phyloP scores from a whole-genome alignment of 2,113 vertebrate species.

The Chloropsis hardwickii region DNA sequence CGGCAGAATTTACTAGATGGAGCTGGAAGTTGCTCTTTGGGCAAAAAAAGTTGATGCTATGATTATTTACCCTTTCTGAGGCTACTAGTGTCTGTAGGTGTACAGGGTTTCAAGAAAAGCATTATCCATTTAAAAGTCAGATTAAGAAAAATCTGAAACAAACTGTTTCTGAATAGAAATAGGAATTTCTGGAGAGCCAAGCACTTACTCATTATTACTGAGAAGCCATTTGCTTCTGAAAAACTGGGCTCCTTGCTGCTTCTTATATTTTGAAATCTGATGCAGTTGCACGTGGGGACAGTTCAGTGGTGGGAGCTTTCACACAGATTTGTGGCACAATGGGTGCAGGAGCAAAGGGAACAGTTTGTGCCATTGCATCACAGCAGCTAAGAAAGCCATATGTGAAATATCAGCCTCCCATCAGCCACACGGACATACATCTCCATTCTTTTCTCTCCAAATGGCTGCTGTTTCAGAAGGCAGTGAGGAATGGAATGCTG shows the following conservation, averaged over 20 bases:
- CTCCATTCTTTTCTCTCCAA: not conserved
- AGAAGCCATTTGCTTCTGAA: not conserved
- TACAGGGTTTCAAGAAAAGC: not conserved
- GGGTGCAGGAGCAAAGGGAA: not conserved
- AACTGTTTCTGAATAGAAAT: not conserved
- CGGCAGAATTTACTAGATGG: not conserved
- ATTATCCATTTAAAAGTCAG: not conserved
- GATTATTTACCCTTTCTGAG: constrained; percentile 29
- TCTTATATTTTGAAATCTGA: not conserved
- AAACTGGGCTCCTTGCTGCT: not conserved
- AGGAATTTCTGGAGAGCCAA: not conserved
- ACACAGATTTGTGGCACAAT: not conserved
- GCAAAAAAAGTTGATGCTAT: not conserved
- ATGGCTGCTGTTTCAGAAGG: not conserved
- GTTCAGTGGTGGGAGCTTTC: not conserved
- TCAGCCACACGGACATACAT: not conserved
- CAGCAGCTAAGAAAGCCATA: constrained; percentile 12
- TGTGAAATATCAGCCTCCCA: constrained; percentile 11
- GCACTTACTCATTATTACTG: not conserved
- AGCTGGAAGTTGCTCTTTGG: not conserved
- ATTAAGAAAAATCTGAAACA: not conserved
- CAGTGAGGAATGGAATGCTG: not conserved
- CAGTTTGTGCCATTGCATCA: not conserved
- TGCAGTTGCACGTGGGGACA: not conserved
- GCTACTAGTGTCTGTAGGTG: not conserved